A percentile compares a stretch with the other conserved stretches of the same genome.
phyloP scores from a whole-genome alignment of 2,888 invertebrate genomes.

The Acrobasis suavella region DNA sequence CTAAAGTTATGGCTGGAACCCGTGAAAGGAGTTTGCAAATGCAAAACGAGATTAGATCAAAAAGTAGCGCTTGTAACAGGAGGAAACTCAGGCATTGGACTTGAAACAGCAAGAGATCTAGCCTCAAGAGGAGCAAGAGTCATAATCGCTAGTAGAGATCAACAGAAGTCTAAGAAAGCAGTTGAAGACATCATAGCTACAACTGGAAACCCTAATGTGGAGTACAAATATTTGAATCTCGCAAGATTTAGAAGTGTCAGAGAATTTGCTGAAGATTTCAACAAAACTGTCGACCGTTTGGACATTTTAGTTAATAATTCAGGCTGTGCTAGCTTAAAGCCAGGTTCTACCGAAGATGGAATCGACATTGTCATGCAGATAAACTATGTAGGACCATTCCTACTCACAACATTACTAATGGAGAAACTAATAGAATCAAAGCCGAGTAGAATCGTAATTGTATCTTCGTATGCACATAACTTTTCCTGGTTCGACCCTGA shows the following conservation, averaged over 20 bases:
- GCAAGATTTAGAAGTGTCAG: slow-evolving; percentile 76
- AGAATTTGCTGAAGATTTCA: slow-evolving; percentile 84
- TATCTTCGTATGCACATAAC: slow-evolving; percentile 6
- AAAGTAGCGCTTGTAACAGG: slow-evolving; percentile 90
- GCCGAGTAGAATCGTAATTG: slow-evolving; percentile 22
- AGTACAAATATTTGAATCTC: slow-evolving; percentile 80
- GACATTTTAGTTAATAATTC: slow-evolving; percentile 86
- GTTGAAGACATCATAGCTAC: slow-evolving; percentile 86
- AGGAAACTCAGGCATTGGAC: slow-evolving; percentile 91
- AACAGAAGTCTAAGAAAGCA: slow-evolving; percentile 85
- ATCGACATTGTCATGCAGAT: slow-evolving; percentile 43
- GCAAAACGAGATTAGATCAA: slow-evolving; percentile 55
- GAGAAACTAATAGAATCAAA: slow-evolving; percentile 20
- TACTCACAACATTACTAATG: slow-evolving; percentile 20
- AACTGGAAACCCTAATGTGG: slow-evolving; percentile 86
- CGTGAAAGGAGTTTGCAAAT: slow-evolving; percentile 2
- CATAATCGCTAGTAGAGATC: slow-evolving; percentile 89
- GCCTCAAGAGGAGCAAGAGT: slow-evolving; percentile 86
- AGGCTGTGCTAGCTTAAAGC: slow-evolving; percentile 64
- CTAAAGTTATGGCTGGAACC: slow-evolving; percentile 15
- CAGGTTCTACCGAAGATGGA: slow-evolving; percentile 79
- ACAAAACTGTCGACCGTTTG: slow-evolving; percentile 70
- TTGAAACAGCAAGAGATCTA: slow-evolving; percentile 87
- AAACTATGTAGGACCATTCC: slow-evolving; percentile 21
- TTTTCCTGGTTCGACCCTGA: not conserved